Evolutionary conservation across 1,140 invertebrate genomes (phyloP).

Genomic region (Pseudomyrmex gracilis): DNA sequence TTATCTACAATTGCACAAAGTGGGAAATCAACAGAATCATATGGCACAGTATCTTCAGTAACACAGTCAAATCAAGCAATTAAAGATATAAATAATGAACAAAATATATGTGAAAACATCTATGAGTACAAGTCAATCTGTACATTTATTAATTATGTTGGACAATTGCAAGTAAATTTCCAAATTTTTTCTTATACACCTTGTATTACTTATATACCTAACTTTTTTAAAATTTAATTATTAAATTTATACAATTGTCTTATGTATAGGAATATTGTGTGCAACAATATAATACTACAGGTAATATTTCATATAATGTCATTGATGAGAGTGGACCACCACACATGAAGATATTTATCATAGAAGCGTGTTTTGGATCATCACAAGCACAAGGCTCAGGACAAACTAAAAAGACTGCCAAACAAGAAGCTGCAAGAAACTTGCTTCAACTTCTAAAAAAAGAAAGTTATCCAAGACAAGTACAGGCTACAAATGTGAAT

Average conservation of each 20-base stretch:
- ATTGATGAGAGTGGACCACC: background rate
- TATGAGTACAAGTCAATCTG: background rate
- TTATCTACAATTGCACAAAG: background rate
- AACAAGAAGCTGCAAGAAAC: conserved; percentile 40
- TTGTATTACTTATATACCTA: too few species aligned
- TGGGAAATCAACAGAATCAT: background rate
- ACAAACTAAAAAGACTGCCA: conserved; percentile 13
- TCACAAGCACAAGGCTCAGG: background rate
- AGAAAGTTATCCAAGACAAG: background rate
- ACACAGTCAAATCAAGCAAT: background rate
- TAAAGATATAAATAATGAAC: too few species aligned
- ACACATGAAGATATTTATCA: background rate
- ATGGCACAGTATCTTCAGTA: background rate
- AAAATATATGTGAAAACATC: too few species aligned
- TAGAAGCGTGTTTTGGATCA: background rate
- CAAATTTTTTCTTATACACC: background rate
- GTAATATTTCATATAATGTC: background rate
- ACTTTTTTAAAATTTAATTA: background rate
- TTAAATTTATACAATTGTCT: background rate
- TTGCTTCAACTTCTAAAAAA: background rate
- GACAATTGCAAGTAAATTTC: conserved; percentile 28
- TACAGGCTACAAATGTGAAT: background rate
- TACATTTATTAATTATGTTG: conserved; percentile 22
- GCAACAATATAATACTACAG: background rate
- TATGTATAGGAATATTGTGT: conserved; percentile 26